Base-by-base conservation (phyloP, 1,140 invertebrate species). In the Drosophila paulistorum region DNA sequence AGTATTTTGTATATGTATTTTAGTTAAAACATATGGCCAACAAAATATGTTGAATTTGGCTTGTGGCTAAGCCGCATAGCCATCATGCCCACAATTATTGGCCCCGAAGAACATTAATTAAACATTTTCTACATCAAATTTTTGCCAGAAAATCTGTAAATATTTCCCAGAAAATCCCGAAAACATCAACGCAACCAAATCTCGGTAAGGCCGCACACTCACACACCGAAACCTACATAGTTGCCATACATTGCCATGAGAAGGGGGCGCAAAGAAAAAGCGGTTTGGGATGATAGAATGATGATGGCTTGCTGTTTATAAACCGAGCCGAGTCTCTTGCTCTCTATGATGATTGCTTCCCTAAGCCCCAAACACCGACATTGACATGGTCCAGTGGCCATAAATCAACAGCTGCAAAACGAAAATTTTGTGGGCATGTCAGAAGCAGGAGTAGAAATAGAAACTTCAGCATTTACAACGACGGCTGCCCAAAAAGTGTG, bases 401-500 rank as follows among this genome's bases (percentile, higher is more conserved):
- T 84, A 85, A 85, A 85, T 85, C 77, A 85, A 74, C 81, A 85
- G 81, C 77, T 81, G 74, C 74, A 74, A 51, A 62, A 68, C 35
- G 60, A 62, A 45, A 64, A 54, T 69, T 51, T 62, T 68, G 45
- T 51, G 45, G 45, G 20, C 45, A 23, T 51, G 45, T 51, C 17
- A 20, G 45, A 13, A 39, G 37, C 37, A 39, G 37, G 11, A 39
- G 10, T 11, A 39, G 35, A 30, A 30, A 30, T 11, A 37, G 35
- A 9, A 37, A 7, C 35, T 10, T 1, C 35, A 37, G 35, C 35
- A 37, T 30, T 30, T 30, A 30, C 30, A 30, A 30, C 30, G 6
- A 30, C 30, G 35, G 37, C 11, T 13, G 10, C 11, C 11, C 37
- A 11, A 39, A 39, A 39, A 13, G 37, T 39, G 37, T 39, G 37